Evolutionary conservation across 1,140 invertebrate genomes (phyloP).

Genomic region (Zaprionus africanus): DNA sequence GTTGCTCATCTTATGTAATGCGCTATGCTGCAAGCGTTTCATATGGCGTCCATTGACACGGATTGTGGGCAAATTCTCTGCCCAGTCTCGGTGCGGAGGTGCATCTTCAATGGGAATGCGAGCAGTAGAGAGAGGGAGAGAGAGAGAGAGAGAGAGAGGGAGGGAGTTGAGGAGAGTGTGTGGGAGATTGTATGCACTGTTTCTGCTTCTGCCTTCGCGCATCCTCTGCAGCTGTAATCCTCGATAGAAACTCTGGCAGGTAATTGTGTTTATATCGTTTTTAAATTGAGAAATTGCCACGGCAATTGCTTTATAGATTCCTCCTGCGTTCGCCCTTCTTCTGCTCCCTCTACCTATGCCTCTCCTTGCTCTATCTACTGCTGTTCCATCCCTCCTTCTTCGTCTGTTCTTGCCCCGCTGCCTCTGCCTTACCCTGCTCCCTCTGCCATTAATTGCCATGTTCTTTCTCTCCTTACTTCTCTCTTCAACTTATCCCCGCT

Average conservation of each 20-base stretch:
- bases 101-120: background rate
- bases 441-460: background rate
- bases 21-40: constrained; percentile 25
- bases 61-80: background rate
- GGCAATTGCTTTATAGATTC: background rate
- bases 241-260: background rate
- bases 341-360: background rate
- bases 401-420: background rate
- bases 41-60: constrained; percentile 65
- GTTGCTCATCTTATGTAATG: constrained; percentile 54
- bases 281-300: background rate
- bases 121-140: background rate
- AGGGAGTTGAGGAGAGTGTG: background rate
- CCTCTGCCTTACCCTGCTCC: background rate
- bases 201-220: background rate
- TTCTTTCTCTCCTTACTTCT: background rate
- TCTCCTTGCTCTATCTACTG: background rate
- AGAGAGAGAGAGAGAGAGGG: background rate
- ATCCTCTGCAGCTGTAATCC: background rate
- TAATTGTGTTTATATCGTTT: constrained; percentile 9
- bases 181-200: background rate
- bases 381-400: background rate
- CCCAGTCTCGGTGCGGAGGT: constrained; percentile 1
- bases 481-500: background rate
- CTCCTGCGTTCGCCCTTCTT: background rate